A percentile compares a stretch with the other conserved stretches of the same genome.
These are phyloP conservation scores for Drosophila biarmipes DNA, from an alignment of 1,140 invertebrate genomes.

Conservation along the genomic window DNA sequence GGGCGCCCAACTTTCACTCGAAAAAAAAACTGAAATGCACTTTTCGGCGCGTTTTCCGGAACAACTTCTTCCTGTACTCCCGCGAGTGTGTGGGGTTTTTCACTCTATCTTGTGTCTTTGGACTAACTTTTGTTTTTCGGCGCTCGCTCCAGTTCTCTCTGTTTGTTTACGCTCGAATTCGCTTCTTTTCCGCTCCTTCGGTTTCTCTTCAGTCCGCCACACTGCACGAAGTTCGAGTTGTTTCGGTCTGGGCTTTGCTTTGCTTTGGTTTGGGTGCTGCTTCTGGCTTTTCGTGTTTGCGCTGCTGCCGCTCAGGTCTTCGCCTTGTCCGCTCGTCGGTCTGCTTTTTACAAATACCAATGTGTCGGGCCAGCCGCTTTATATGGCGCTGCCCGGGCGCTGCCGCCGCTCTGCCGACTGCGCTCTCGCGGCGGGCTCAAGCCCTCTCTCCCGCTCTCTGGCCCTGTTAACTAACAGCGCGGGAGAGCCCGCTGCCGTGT, in stretches of 20 bases:
- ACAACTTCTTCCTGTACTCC: neutral
- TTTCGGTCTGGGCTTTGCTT: neutral
- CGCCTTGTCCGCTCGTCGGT: conserved; percentile 42
- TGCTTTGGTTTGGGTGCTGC: neutral
- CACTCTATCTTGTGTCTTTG: neutral
- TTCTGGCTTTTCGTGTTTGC: conserved; percentile 44
- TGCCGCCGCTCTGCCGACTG: neutral
- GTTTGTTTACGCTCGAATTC: conserved; percentile 27
- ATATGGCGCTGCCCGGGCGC: conserved; percentile 4
- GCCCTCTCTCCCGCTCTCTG: neutral
- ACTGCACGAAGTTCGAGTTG: conserved; percentile 21
- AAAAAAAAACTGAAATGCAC: conserved; percentile 31
- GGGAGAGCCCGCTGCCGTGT: neutral
- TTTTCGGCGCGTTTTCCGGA: conserved; percentile 51
- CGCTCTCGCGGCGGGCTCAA: neutral
- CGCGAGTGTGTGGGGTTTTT: neutral
- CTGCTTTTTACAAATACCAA: conserved; percentile 11
- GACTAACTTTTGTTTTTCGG: conserved; percentile 1
- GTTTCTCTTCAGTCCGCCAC: conserved; percentile 9
- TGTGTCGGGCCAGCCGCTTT: conserved; percentile 2
- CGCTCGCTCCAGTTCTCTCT: conserved; percentile 12
- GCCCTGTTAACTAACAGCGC: conserved; percentile 1
- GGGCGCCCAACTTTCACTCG: conserved; percentile 55
- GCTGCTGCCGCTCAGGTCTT: conserved; percentile 39
- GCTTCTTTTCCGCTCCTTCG: conserved; percentile 19